phyloP scores from a whole-genome alignment of 2,113 vertebrate genomes.

The Budorcas taxicolor region DNA sequence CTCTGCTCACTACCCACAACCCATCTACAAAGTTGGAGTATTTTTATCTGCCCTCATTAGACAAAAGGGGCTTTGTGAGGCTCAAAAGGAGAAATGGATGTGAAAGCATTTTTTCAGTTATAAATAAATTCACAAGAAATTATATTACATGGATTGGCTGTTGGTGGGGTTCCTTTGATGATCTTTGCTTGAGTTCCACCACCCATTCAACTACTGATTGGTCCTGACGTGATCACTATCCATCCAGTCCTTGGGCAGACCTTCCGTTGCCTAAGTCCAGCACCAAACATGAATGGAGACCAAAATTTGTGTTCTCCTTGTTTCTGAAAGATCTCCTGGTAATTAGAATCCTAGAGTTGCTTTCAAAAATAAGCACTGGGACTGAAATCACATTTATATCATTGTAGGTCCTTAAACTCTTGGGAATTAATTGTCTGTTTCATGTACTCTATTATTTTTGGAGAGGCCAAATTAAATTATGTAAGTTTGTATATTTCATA shows the following conservation, averaged over 20 bases:
- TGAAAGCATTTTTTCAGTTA: constrained; percentile 33
- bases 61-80: background rate
- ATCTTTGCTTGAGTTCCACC: background rate
- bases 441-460: constrained; percentile 26
- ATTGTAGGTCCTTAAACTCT: background rate
- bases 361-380: constrained; percentile 12
- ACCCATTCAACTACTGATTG: background rate
- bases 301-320: background rate
- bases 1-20: background rate
- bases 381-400: background rate
- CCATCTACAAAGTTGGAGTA: background rate
- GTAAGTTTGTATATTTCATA: background rate
- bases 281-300: background rate
- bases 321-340: background rate
- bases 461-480: background rate
- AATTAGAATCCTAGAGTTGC: background rate
- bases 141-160: background rate
- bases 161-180: background rate
- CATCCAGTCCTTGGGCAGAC: background rate
- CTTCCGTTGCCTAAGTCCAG: background rate
- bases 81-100: background rate
- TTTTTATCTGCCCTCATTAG: background rate
- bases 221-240: background rate
- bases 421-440: background rate
- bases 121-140: background rate